Percentiles rank a stretch among this genome's conserved stretches.
phyloP scores from a whole-genome alignment of 2,113 vertebrate genomes.

The Heloderma charlesbogerti region DNA sequence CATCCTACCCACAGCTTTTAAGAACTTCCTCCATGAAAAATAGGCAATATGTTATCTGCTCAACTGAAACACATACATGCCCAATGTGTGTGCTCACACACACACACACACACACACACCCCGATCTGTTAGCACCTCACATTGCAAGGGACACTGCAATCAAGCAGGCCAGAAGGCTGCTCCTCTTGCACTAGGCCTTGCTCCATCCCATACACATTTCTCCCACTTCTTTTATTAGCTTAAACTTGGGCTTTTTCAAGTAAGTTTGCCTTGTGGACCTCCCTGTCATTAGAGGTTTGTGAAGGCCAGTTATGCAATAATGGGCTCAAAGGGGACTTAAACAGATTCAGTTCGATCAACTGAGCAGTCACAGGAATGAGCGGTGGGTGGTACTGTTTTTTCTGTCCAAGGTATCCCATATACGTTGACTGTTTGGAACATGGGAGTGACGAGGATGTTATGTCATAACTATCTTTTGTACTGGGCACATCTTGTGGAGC shows the following conservation, averaged over 20 bases:
- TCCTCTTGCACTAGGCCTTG: background rate
- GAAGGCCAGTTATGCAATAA: background rate
- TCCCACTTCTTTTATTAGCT: background rate
- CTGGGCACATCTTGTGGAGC: background rate
- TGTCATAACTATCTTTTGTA: background rate
- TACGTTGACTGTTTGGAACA: background rate
- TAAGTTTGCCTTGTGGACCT: background rate
- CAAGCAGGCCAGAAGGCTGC: background rate
- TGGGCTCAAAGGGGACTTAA: background rate
- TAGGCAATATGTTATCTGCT: background rate
- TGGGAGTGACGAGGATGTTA: background rate
- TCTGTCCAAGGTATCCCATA: background rate
- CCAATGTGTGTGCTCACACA: background rate
- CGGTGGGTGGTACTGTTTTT: background rate
- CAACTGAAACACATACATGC: background rate
- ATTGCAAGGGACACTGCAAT: background rate
- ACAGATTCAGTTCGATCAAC: background rate
- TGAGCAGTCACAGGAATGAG: background rate
- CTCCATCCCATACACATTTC: background rate
- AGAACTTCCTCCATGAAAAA: background rate
- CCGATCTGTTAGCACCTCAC: no score
- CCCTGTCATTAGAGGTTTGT: background rate
- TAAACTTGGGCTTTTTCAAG: background rate
- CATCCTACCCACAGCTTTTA: background rate
- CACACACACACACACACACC: background rate